These are phyloP conservation scores for Cydia pomonella DNA, from an alignment of 1,140 invertebrate genomes.

Conservation along the genomic window DNA sequence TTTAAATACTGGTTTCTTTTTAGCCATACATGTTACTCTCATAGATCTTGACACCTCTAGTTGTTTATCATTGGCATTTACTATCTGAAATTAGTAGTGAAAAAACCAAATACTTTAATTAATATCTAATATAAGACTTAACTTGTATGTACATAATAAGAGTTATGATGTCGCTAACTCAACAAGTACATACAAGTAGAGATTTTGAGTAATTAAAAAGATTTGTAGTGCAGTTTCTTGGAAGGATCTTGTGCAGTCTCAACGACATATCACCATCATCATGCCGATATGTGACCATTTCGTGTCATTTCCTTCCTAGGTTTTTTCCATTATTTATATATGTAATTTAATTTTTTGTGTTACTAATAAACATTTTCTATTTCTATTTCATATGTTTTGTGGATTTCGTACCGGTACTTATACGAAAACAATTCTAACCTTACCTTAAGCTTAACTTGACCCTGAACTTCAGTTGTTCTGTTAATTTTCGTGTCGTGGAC, in stretches of 20 bases:
- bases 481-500: conserved; percentile 95
- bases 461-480: conserved; percentile 76
- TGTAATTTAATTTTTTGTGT: too few relatives aligned
- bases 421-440: conserved; percentile 27
- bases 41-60: conserved; percentile 84
- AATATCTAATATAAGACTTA: conserved; percentile 10
- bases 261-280: too few relatives aligned
- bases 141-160: too few relatives aligned
- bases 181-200: not conserved
- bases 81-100: conserved; percentile 69
- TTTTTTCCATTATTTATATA: too few relatives aligned
- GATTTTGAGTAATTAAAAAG: too few relatives aligned
- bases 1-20: conserved; percentile 82
- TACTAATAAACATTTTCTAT: too few relatives aligned
- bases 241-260: too few relatives aligned
- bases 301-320: too few relatives aligned
- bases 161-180: conserved; percentile 2
- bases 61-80: conserved; percentile 82
- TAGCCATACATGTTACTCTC: conserved; percentile 78
- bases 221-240: too few relatives aligned
- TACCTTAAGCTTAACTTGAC: conserved; percentile 84
- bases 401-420: not conserved
- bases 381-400: too few relatives aligned
- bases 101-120: not conserved
- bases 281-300: too few relatives aligned